Evolutionary conservation across 2,113 vertebrate species (phyloP), one percentile per base, ranked within the genome.

Genomic region (Poeciliopsis retropinna): DNA sequence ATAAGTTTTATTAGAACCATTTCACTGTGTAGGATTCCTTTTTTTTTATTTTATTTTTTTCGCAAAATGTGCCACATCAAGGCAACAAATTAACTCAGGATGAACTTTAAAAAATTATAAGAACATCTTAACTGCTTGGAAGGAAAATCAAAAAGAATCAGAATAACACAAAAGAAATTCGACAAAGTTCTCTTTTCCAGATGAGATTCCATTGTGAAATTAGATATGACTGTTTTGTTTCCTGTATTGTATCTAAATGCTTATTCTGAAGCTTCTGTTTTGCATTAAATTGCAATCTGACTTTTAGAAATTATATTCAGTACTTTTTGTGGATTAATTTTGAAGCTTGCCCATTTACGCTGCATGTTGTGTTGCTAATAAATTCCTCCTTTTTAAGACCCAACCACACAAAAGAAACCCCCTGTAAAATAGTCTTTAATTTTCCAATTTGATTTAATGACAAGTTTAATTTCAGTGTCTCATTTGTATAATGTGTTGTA

Each of bases 391-490:
- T 17, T 47, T 4, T 47, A 15, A 73, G 70, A 37, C 17, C 67
- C 5, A 65, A 13, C 41, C 41, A 17, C 25, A 51, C 57, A 30
- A 7, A 25, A 37, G 75, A 72, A 37, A 37, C 0, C 69, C 2
- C 69, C 57, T 32, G 34, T 67, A 1, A 0, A 60, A 64, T 70
- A 34, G 71, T 65, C 51, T 67, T 70, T 25, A 30, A 14, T 64
- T 72, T 27, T 63, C 30, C 37, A 34, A 19, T 44, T 30, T n/a
- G 64, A 28, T 47, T 3, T 3, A 66, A 17, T 72, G n/a, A 29
- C 70, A 61, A 28, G 19, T 71, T 54, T 80, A 1, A 72, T 69
- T 70, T 60, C 10, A n/a, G 9, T 57, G 51, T 57, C 47, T 54
- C 47, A 25, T 54, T 54, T 54, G 19, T 57, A 57, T 57, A 17